Evolutionary conservation across 2,113 vertebrate genomes (phyloP), one percentile per base, ranked within the genome.

Genomic region (Tauraco erythrolophus): DNA sequence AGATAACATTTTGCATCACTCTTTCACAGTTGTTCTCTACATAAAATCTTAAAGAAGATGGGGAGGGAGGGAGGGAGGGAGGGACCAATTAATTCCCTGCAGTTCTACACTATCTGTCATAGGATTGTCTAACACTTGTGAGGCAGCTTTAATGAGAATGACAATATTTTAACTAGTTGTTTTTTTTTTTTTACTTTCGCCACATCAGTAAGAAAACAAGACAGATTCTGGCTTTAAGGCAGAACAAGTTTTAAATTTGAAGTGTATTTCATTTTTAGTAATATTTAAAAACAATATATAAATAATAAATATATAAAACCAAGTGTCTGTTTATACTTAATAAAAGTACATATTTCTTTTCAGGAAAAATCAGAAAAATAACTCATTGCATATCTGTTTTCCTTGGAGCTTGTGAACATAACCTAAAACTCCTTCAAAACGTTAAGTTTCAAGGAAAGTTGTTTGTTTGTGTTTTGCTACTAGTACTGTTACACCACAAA

Each of bases 391-490:
- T 17, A 35, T 17, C 2, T 54, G 45, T 56, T 66, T 48, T 84
- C 37, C 27, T 45, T 16, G 35, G 24, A 84, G 33, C 39, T 71
- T 60, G n/a, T 23, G 31, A 92, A 2, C 3, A 1, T 22, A 72
- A 89, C 9, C n/a, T 2, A 24, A 57, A 3, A 39, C 15, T 83
- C 51, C 24, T 80, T 69, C 33, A 56, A 76, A 72, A 58, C 0
- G 1, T 48, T 61, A 75, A n/a, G 13, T 35, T 66, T 64, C 17
- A 78, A 62, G 23, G 16, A 17, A 64, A 91, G 10, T 0, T 39
- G 10, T 8, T 48, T 31, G 14, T 12, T 2, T 8, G 33, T 7
- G 6, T 68, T 60, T 79, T 35, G 30, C 48, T 56, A 6, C 0
- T 2, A 41, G 17, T n/a, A 45, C 9, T 4, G 14, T 21, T 35